Conservation (phyloP, 2,888 invertebrate species). For the Lysandra bellargus region DNA sequence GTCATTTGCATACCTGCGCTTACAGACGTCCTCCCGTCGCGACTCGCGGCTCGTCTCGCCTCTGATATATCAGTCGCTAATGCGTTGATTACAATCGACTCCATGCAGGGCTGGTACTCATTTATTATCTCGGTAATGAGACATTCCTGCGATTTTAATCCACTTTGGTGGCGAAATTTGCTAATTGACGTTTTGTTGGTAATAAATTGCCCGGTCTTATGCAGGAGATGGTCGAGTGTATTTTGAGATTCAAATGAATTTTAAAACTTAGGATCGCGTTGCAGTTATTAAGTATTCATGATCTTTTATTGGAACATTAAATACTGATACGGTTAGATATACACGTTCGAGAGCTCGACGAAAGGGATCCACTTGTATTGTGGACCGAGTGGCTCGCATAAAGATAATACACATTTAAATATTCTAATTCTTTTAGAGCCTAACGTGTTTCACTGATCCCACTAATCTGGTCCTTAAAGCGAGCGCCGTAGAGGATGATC, state of each 20-base stretch:
- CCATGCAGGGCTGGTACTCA: conserved; percentile 46
- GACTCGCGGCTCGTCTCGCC: conserved; percentile 61
- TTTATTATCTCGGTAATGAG: conserved; percentile 21
- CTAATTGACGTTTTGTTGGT: conserved; percentile 17
- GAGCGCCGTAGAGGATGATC: conserved; percentile 52
- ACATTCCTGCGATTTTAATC: conserved; percentile 49
- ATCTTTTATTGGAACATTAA: conserved; percentile 50
- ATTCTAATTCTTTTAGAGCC: conserved; percentile 58
- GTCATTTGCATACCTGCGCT: conserved; percentile 73
- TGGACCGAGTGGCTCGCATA: conserved; percentile 78
- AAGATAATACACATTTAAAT: conserved; percentile 78
- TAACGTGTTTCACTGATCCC: conserved; percentile 50
- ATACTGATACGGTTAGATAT: conserved; percentile 72
- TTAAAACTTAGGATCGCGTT: conserved; percentile 20
- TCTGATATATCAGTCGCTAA: conserved; percentile 75
- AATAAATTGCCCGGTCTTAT: conserved; percentile 1
- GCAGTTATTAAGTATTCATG: conserved; percentile 4
- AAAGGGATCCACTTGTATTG: conserved; percentile 73
- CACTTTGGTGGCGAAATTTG: conserved; percentile 9
- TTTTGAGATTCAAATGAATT: not conserved
- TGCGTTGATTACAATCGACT: conserved; percentile 70
- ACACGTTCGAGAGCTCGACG: conserved; percentile 67
- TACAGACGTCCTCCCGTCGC: conserved; percentile 63
- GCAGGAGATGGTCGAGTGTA: not conserved
- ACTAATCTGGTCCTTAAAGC: conserved; percentile 52